Conservation (phyloP, 2,888 invertebrate species). For the Stenotaenia linearis region DNA sequence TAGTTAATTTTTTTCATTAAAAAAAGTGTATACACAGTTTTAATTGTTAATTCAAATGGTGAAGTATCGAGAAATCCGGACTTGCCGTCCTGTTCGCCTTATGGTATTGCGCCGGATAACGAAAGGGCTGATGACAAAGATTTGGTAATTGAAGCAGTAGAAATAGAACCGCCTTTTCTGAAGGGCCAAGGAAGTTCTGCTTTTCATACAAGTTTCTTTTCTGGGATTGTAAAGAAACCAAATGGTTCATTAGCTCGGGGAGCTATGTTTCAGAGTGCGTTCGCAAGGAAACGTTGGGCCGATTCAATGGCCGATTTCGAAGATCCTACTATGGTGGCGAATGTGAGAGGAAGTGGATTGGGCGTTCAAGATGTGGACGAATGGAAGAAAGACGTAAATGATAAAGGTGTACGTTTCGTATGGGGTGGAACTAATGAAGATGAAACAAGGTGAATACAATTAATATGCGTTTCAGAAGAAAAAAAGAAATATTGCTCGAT, state of each 20-base stretch:
- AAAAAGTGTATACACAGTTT: too few species aligned
- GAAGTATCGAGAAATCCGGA: slow-evolving; percentile 80
- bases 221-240: slow-evolving; percentile 93
- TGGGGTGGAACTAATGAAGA: too few species aligned
- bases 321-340: slow-evolving; percentile 64
- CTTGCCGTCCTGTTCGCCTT: slow-evolving; percentile 61
- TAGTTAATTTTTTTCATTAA: too few species aligned
- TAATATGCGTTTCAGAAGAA: too few species aligned
- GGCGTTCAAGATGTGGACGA: slow-evolving; percentile 80
- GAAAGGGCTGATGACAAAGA: slow-evolving; percentile 68
- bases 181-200: slow-evolving; percentile 72
- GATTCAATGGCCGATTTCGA: slow-evolving; percentile 87
- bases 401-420: too few species aligned
- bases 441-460: too few species aligned
- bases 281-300: slow-evolving; percentile 91
- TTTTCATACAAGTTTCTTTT: slow-evolving; percentile 89
- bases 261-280: slow-evolving; percentile 97
- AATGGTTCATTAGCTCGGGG: slow-evolving; percentile 98
- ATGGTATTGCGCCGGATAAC: slow-evolving; percentile 54
- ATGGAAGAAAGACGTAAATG: too few species aligned
- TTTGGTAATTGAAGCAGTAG: slow-evolving; percentile 94
- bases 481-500: too few species aligned
- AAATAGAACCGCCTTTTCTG: slow-evolving; percentile 96
- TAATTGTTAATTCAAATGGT: too few species aligned
- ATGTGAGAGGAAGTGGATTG: slow-evolving; percentile 75